Conservation (phyloP, 2,888 invertebrate species). For the Isotomurus palustris region DNA sequence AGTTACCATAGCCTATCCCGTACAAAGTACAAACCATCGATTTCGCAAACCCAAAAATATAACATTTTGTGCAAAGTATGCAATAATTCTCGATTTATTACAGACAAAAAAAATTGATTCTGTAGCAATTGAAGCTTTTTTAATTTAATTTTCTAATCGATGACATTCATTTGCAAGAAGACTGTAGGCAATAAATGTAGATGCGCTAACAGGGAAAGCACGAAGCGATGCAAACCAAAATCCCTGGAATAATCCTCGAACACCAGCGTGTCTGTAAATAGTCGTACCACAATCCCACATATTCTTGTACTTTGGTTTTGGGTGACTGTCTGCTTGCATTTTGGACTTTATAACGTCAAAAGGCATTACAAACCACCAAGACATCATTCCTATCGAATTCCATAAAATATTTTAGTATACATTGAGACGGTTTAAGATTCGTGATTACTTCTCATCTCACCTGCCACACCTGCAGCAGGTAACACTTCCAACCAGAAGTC, state of each 20-base stretch:
- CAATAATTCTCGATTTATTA: too few relatives aligned
- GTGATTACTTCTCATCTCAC: background rate
- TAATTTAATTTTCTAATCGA: background rate
- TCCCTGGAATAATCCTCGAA: conserved; percentile 60
- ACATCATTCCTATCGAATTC: conserved; percentile 53
- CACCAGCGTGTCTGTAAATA: conserved; percentile 57
- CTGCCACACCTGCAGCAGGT: conserved; percentile 5
- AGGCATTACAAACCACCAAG: conserved; percentile 66
- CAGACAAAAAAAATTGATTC: too few relatives aligned
- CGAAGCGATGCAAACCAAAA: conserved; percentile 58
- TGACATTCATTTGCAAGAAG: background rate
- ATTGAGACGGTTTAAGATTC: conserved; percentile 2
- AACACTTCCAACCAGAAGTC: background rate
- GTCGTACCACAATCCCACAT: conserved; percentile 59
- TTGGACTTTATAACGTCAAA: conserved; percentile 69
- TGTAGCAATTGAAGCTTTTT: background rate
- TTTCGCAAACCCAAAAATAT: too few relatives aligned
- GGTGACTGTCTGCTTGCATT: conserved; percentile 62
- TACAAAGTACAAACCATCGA: too few relatives aligned
- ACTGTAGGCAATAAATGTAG: conserved; percentile 56
- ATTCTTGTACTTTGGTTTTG: conserved; percentile 56
- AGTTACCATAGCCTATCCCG: too few relatives aligned
- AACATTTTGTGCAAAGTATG: too few relatives aligned
- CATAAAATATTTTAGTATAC: background rate
- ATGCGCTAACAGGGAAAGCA: conserved; percentile 67